Evolutionary conservation across 2,797 vertebrate genomes (phyloP), one percentile per base, ranked within the genome.

Genomic region (Enteromius thamalakanensis): DNA sequence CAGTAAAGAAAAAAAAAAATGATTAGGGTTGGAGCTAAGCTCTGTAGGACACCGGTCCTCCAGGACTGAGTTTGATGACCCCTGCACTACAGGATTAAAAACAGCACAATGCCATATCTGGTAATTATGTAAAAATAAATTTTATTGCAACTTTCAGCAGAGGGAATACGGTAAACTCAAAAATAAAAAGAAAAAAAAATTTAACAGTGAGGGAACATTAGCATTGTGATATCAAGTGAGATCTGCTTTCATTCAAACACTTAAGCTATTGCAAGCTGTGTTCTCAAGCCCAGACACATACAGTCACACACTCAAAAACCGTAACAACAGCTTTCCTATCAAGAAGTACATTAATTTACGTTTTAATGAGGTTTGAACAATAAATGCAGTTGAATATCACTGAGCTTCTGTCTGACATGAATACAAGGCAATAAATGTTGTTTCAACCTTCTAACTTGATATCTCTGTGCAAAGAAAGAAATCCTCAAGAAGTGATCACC

Each of bases 131-230:
- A 97, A 98, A 98, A 99, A 98, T 98, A 98, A 95, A 95, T 91
- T 99, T 98, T 98, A 99, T 97, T 98, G 94, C 95, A 95, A 96
- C 94, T 94, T 96, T 94, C 91, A 92, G 90, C 91, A 92, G 95
- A 94, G 91, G 95, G 94, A 91, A 92, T 88, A 87, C 89, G 90
- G 88, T 91, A 87, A 87, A 90, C 81, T 85, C 91, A 89, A 86
- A 86, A 76, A 64, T 21, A 42, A 11, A 23, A 10, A 87, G 74
- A 3, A 34, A 88, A 85, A 51, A 86, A 69, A 88, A 86, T 67
- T 67, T 87, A 89, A 81, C 79, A 3, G 58, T 60, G 37, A 85
- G 64, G 80, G 37, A 67, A 67, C 72, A 45, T 83, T 83, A 83
- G 60, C 81, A 47, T 64, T 71, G 51, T 74, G 68, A 81, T 32